Evolutionary conservation across 2,797 vertebrate species (phyloP).

Genomic region (Halcyon badia): DNA sequence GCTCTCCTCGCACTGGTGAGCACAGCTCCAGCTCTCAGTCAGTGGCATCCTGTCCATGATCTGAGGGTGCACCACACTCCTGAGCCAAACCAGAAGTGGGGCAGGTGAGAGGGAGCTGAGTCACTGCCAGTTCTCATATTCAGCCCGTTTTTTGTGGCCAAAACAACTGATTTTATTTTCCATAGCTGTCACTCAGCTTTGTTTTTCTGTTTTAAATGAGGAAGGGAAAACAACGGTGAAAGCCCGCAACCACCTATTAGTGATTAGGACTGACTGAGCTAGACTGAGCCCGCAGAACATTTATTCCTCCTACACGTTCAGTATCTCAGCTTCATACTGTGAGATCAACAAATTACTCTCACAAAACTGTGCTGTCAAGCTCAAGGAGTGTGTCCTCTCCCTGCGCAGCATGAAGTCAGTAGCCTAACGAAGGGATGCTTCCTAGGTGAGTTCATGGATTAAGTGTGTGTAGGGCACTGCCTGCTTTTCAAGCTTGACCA

Average conservation of each 20-base stretch:
- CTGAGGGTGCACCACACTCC: neutral
- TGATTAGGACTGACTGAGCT: slow-evolving; percentile 19
- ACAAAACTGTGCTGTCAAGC: neutral
- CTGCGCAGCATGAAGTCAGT: neutral
- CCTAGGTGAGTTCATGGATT: neutral
- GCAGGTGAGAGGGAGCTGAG: neutral
- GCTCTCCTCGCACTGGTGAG: neutral
- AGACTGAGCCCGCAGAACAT: slow-evolving; percentile 32
- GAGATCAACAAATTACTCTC: slow-evolving; percentile 16
- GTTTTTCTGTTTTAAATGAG: slow-evolving; percentile 11
- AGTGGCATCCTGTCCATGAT: rapidly evolving
- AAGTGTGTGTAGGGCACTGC: neutral
- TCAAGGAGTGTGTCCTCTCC: neutral
- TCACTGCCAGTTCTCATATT: neutral
- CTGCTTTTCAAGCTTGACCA: neutral
- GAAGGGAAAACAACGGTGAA: neutral
- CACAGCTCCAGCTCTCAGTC: neutral
- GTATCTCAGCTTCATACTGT: neutral
- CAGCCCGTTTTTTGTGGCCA: neutral
- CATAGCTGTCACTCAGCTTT: slow-evolving; percentile 33
- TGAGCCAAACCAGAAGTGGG: neutral
- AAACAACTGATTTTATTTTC: slow-evolving; percentile 45
- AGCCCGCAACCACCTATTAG: neutral
- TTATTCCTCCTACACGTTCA: slow-evolving; percentile 60
- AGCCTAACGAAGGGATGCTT: neutral